Conservation (phyloP, 2,888 invertebrate species). For the Pachydiplax longipennis region DNA sequence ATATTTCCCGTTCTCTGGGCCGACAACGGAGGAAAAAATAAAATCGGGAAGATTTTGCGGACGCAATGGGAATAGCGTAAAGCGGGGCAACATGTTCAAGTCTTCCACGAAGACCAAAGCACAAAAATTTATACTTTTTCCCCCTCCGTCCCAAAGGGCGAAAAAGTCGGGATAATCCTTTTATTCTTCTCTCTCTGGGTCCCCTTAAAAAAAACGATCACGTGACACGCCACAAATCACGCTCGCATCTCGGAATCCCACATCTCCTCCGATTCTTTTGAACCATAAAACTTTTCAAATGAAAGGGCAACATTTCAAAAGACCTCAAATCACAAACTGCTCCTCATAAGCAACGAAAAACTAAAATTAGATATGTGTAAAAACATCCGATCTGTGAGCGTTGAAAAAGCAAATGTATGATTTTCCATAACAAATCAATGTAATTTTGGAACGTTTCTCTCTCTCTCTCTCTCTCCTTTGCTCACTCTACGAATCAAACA, state of each 20-base stretch:
- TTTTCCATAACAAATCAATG: not conserved
- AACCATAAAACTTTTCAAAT: conserved; percentile 30
- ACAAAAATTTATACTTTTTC: not conserved
- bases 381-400: no score
- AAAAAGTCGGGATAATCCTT: conserved; percentile 12
- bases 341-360: not conserved
- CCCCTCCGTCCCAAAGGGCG: not conserved
- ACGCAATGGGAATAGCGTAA: not conserved
- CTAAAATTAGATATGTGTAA: no score
- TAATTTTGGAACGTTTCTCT: not conserved
- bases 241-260: conserved; percentile 14
- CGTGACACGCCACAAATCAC: conserved; percentile 38
- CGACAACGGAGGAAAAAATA: not conserved
- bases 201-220: not conserved
- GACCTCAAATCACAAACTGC: conserved; percentile 6
- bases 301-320: conserved; percentile 41
- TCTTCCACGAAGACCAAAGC: not conserved
- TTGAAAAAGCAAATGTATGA: no score
- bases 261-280: conserved; percentile 13
- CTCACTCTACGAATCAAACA: conserved; percentile 1
- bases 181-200: not conserved
- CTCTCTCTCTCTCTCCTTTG: not conserved
- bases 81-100: not conserved
- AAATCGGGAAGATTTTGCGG: not conserved
- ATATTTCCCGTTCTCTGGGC: not conserved